phyloP scores from a whole-genome alignment of 2,797 vertebrate species.

The Gadopsis bispinosus region DNA sequence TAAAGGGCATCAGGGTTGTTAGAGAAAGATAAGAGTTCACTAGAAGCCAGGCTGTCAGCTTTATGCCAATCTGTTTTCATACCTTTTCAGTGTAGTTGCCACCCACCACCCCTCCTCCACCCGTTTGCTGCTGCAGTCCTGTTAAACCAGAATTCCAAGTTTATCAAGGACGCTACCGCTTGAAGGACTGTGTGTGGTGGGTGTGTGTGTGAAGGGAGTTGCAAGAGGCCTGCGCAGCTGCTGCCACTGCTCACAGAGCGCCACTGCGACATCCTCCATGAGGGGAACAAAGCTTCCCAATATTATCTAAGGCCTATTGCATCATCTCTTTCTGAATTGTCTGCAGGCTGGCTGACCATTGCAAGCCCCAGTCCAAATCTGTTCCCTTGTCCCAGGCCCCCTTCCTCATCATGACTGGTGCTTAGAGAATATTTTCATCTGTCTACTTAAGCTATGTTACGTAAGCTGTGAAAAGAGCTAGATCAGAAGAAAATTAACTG shows the following conservation, averaged over 20 bases:
- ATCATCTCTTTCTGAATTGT: slow-evolving; percentile 46
- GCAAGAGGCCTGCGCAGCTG: slow-evolving; percentile 59
- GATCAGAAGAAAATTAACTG: slow-evolving; percentile 97
- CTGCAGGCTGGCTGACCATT: slow-evolving; percentile 43
- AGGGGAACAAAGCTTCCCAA: slow-evolving; percentile 52
- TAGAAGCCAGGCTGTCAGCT: slow-evolving; percentile 12
- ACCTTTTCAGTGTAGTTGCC: slow-evolving; percentile 25
- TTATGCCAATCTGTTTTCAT: slow-evolving; percentile 34
- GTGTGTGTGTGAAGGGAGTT: slow-evolving; percentile 27
- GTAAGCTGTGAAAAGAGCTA: slow-evolving; percentile 99
- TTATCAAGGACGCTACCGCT: slow-evolving; percentile 69
- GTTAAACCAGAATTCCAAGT: slow-evolving; percentile 68
- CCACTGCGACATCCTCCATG: slow-evolving; percentile 58
- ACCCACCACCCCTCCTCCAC: slow-evolving; percentile 45
- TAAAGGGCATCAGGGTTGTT: slow-evolving; percentile 36
- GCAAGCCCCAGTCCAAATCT: slow-evolving; percentile 49
- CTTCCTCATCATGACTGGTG: slow-evolving; percentile 34
- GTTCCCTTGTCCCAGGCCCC: slow-evolving; percentile 39
- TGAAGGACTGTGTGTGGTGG: slow-evolving; percentile 36
- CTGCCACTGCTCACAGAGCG: slow-evolving; percentile 44
- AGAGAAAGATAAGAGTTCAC: background rate
- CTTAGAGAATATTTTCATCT: slow-evolving; percentile 40
- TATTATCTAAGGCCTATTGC: slow-evolving; percentile 55
- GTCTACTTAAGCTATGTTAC: slow-evolving; percentile 53
- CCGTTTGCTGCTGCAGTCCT: slow-evolving; percentile 58